These are phyloP conservation scores for Epinotia nisella DNA, from an alignment of 2,888 invertebrate genomes.

Conservation along the genomic window DNA sequence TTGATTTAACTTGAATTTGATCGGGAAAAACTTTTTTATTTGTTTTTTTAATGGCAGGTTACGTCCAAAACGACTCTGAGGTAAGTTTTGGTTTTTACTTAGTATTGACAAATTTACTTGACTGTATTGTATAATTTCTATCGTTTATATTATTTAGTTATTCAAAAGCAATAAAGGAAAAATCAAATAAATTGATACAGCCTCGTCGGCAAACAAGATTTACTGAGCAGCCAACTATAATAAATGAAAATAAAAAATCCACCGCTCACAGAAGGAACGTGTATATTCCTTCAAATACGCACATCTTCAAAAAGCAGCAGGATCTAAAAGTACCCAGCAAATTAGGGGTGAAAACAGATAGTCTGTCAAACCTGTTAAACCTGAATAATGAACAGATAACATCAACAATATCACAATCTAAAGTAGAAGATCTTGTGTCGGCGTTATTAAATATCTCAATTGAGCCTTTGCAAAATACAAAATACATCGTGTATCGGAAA, in stretches of 20 bases:
- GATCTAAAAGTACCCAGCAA: conserved; percentile 42
- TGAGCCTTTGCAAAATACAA: conserved; percentile 53
- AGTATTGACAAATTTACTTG: neutral
- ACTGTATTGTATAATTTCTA: neutral
- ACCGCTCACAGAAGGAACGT: conserved; percentile 1
- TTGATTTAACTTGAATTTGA: neutral
- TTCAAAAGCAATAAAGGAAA: conserved; percentile 52
- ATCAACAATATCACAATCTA: conserved; percentile 45
- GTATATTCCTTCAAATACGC: conserved; percentile 30
- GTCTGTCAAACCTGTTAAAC: conserved; percentile 46
- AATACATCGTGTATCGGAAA: conserved; percentile 64
- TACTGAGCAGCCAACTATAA: neutral
- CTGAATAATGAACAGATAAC: conserved; percentile 47
- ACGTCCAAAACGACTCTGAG: conserved; percentile 59
- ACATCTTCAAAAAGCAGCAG: conserved; percentile 21
- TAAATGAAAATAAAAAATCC: conserved; percentile 18
- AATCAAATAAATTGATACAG: conserved; percentile 9
- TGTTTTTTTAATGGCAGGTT: conserved; percentile 58
- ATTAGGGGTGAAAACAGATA: conserved; percentile 53
- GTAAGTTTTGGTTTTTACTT: conserved; percentile 51
- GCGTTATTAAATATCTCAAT: conserved; percentile 60
- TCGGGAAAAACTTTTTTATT: neutral
- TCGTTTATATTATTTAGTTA: conserved; percentile 54
- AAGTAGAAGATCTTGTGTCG: conserved; percentile 56
- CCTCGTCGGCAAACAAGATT: conserved; percentile 15